phyloP scores from a whole-genome alignment of 2,888 invertebrate species.

The Dryocosmus kuriphilus region DNA sequence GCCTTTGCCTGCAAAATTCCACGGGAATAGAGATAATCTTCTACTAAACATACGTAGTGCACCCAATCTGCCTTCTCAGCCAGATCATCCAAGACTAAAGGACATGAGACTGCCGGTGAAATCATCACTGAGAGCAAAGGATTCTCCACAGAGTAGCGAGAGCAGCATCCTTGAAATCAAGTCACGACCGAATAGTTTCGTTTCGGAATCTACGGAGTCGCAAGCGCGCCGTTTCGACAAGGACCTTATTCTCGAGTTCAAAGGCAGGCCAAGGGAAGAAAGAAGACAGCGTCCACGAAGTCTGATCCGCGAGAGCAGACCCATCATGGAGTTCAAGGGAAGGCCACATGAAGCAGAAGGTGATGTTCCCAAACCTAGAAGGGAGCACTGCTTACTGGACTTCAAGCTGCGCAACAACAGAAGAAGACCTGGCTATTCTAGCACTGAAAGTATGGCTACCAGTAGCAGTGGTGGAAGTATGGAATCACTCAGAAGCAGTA shows the following conservation, averaged over 20 bases:
- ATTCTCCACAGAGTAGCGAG: constrained; percentile 82
- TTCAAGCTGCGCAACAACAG: constrained; percentile 83
- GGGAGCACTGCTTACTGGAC: constrained; percentile 79
- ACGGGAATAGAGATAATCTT: constrained; percentile 82
- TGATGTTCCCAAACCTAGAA: constrained; percentile 64
- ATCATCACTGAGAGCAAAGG: constrained; percentile 83
- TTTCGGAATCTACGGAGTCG: constrained; percentile 77
- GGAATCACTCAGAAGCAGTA: constrained; percentile 92
- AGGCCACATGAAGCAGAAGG: constrained; percentile 79
- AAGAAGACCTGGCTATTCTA: constrained; percentile 84
- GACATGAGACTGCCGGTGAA: constrained; percentile 87
- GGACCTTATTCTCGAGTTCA: constrained; percentile 82
- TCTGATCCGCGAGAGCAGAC: constrained; percentile 78
- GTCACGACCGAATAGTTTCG: constrained; percentile 74
- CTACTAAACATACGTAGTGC: constrained; percentile 87
- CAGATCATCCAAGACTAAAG: constrained; percentile 84
- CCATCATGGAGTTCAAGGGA: constrained; percentile 87
- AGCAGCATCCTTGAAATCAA: constrained; percentile 83
- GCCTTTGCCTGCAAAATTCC: constrained; percentile 89
- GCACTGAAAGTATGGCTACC: constrained; percentile 92
- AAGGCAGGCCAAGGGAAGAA: constrained; percentile 82
- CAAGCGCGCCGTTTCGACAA: constrained; percentile 81
- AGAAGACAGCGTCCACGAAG: constrained; percentile 72
- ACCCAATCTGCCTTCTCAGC: constrained; percentile 85
- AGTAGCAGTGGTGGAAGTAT: constrained; percentile 93